Base-by-base conservation (phyloP, 1,140 invertebrate genomes). In the Leptinotarsa defecta region DNA sequence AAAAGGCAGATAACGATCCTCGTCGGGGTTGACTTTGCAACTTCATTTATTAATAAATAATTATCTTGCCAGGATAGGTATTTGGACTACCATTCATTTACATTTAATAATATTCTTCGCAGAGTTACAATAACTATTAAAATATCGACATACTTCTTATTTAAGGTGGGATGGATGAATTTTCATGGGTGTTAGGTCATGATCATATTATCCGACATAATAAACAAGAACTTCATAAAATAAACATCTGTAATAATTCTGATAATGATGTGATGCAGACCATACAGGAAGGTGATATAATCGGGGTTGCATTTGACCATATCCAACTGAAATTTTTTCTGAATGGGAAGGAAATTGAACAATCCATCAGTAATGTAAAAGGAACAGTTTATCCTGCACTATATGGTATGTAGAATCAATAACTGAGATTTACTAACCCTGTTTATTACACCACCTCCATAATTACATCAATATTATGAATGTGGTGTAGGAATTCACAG, bases 251-350 rank as follows among this genome's bases (percentile, higher is more conserved):
- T 20, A 80, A 74, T 69, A 76, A 75, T 73, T 63, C 74, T 86
- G 80, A 84, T 52, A 82, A 80, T 8, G 82, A 67, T 6, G 81
- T 81, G 5, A 84, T 87, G 34, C 80, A 87, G 13, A 90, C 87
- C 83, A 81, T 93, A 74, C 92, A 95, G 84, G 98, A 99, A 88
- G 97, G 98, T 69, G 98, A 99, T 86, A 91, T 97, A 75, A 91
- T 99, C 82, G 97, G 98, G 67, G 87, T 99, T 20, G 92, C 95
- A 3, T 99, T 96, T 86, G 98, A 99, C 85, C 98, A 99, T 86
- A 92, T 99, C 72, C 95, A 99, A 84, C 87, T 99, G 48, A 98
- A 97, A 85, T 98, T 99, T 87, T 98, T 93, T 85, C 86, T 98
- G 20, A 99, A 99, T 89, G 97, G 97, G 5, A 93, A 93, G 84